Evolutionary conservation across 2,113 vertebrate genomes (phyloP).

Genomic region (Theristicus caerulescens): DNA sequence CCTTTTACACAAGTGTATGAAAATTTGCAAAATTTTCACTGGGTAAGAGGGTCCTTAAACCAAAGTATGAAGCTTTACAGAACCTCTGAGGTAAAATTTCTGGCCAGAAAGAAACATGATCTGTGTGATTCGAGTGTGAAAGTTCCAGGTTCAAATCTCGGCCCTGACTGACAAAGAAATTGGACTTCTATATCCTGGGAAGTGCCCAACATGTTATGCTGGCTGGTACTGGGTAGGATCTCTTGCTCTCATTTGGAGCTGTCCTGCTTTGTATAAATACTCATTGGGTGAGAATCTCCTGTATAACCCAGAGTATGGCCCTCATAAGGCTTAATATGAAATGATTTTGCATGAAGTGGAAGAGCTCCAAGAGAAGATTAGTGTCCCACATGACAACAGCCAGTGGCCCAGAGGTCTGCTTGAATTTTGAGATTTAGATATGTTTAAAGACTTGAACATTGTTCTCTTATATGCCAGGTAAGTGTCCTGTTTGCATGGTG

Average conservation of each 20-base stretch:
- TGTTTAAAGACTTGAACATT: neutral
- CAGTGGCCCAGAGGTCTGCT: neutral
- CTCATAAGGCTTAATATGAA: neutral
- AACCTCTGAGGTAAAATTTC: neutral
- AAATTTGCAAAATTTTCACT: neutral
- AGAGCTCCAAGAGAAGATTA: neutral
- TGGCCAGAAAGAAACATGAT: neutral
- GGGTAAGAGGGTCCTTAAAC: neutral
- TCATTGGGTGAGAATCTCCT: neutral
- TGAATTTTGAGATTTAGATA: neutral
- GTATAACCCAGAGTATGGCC: neutral
- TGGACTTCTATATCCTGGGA: neutral
- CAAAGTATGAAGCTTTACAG: neutral
- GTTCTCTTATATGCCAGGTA: neutral
- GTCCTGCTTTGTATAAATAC: neutral
- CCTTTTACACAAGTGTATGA: neutral
- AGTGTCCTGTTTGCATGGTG: neutral
- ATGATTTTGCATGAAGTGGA: neutral
- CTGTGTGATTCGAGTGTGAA: fast-evolving
- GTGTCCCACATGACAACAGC: neutral
- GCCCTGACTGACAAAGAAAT: neutral
- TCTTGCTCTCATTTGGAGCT: constrained; percentile 22
- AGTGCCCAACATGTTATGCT: neutral
- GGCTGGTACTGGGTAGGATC: neutral
- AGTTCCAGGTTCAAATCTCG: neutral